phyloP scores from a whole-genome alignment of 1,140 invertebrate species.

The Atta cephalotes region DNA sequence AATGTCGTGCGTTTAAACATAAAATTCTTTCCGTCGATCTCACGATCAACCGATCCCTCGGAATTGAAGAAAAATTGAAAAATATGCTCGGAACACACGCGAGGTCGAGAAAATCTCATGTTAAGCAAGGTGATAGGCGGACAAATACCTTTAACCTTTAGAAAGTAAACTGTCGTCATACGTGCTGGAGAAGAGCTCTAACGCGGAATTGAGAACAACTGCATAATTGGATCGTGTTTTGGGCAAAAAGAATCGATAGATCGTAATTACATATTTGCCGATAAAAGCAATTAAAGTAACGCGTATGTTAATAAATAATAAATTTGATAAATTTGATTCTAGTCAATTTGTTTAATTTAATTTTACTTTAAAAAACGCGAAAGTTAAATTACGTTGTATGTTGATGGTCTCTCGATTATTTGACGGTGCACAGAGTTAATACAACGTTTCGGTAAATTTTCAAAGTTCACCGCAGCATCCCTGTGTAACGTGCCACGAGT shows the following conservation, averaged over 20 bases:
- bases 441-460: conserved; percentile 23
- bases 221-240: background rate
- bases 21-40: conserved; percentile 29
- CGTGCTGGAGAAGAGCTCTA: background rate
- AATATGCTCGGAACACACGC: background rate
- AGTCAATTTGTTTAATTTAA: background rate
- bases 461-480: conserved; percentile 28
- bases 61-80: conserved; percentile 18
- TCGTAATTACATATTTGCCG: background rate
- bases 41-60: background rate
- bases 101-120: conserved; percentile 23
- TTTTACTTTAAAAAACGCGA: background rate
- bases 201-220: background rate
- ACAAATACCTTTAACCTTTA: conserved; percentile 41
- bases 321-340: background rate
- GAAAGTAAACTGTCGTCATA: background rate
- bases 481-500: conserved; percentile 2
- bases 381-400: background rate
- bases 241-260: background rate
- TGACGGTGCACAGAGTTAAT: background rate
- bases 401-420: background rate
- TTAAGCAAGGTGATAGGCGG: conserved; percentile 2
- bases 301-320: no score
- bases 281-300: background rate
- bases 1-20: conserved; percentile 14